These are phyloP conservation scores for Hesperia comma DNA, from an alignment of 2,888 invertebrate genomes.

Conservation along the genomic window DNA sequence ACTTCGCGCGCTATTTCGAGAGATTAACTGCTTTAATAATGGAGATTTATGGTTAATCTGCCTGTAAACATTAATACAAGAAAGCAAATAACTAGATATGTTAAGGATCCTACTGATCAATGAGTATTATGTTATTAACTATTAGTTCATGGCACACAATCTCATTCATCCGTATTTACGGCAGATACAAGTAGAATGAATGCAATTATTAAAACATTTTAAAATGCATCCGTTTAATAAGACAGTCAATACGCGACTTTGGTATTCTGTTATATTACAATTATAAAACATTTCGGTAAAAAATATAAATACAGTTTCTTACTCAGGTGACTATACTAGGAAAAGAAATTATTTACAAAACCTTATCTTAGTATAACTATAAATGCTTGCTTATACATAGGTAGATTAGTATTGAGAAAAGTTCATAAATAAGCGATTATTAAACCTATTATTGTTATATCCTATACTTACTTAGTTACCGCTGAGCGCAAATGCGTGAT, in stretches of 20 bases:
- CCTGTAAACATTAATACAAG: too few relatives aligned
- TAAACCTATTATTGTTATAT: neutral
- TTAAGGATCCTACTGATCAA: neutral
- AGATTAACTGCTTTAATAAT: too few relatives aligned
- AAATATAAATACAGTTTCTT: slow-evolving; percentile 69
- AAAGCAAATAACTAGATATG: too few relatives aligned
- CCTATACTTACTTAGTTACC: slow-evolving; percentile 19
- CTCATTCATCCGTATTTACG: neutral
- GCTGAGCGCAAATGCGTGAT: slow-evolving; percentile 19
- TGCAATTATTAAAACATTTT: slow-evolving; percentile 13
- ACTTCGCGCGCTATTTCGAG: too few relatives aligned
- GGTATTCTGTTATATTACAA: slow-evolving; percentile 49
- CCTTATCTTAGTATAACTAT: slow-evolving; percentile 42
- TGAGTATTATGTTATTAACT: neutral
- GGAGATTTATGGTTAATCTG: too few relatives aligned
- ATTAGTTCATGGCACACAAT: slow-evolving; percentile 4
- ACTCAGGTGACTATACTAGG: slow-evolving; percentile 56
- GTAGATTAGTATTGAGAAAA: slow-evolving; percentile 20
- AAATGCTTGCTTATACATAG: slow-evolving; percentile 12
- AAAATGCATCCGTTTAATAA: slow-evolving; percentile 35
- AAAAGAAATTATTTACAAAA: slow-evolving; percentile 72
- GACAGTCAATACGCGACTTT: slow-evolving; percentile 48
- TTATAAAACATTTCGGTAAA: slow-evolving; percentile 64
- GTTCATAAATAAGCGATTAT: slow-evolving; percentile 11
- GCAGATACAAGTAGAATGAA: slow-evolving; percentile 9